A percentile compares a stretch with the other conserved stretches of the same genome.
Conservation (phyloP, 2,113 vertebrate genomes). For the Falco punctatus region DNA sequence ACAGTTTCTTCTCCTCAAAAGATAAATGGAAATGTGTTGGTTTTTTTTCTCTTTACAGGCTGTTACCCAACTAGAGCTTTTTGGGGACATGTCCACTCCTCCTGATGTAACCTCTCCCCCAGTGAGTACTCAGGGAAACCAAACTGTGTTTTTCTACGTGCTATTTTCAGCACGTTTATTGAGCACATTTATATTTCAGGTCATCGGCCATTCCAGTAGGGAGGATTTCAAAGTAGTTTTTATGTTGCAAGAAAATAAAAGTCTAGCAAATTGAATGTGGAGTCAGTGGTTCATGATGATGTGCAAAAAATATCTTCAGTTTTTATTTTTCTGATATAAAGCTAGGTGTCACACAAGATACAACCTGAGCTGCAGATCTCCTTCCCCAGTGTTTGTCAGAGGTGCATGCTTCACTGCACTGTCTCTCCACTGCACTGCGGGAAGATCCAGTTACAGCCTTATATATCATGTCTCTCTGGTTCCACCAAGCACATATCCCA, state of each 20-base stretch:
- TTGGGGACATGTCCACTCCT: constrained; percentile 99
- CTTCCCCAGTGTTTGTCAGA: not conserved
- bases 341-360: not conserved
- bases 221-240: constrained; percentile 9
- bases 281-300: not conserved
- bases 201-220: not conserved
- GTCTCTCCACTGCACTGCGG: not conserved
- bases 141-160: not conserved
- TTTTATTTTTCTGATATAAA: not conserved
- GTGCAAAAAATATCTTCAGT: not conserved
- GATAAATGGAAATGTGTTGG: not conserved
- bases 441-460: not conserved
- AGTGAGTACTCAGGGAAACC: constrained; percentile 78
- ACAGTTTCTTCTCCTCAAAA: not conserved
- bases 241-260: not conserved
- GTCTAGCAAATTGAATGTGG: not conserved
- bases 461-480: not conserved
- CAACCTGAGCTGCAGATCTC: not conserved
- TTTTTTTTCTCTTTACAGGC: constrained; percentile 81
- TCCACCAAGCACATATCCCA: not conserved
- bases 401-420: not conserved
- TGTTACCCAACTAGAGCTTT: constrained; percentile 98
- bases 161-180: not conserved
- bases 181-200: not conserved
- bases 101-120: constrained; percentile 98